A percentile compares a stretch with the other conserved stretches of the same genome.
phyloP scores from a whole-genome alignment of 2,797 vertebrate species.

The Mus minutoides region DNA sequence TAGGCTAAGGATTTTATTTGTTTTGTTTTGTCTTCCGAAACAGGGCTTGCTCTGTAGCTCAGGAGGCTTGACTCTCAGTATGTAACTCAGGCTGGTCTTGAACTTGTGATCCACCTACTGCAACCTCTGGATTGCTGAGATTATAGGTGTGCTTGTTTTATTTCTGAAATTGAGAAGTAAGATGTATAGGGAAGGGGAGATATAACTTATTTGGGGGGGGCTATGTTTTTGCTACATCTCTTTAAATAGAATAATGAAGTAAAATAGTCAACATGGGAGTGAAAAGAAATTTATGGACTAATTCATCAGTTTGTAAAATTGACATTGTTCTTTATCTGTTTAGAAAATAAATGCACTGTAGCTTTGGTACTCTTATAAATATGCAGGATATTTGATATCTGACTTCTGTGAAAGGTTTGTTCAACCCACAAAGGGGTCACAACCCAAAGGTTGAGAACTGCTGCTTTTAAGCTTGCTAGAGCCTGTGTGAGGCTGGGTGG shows the following conservation, averaged over 20 bases:
- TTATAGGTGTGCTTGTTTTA: neutral
- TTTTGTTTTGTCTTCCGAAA: neutral
- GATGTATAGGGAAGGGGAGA: neutral
- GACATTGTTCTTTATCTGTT: slow-evolving; percentile 29
- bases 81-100: neutral
- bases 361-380: neutral
- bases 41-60: neutral
- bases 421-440: neutral
- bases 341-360: slow-evolving; percentile 39
- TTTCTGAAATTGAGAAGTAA: slow-evolving; percentile 60
- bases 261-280: neutral
- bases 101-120: neutral
- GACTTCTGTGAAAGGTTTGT: neutral
- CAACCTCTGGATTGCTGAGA: neutral
- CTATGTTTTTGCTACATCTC: slow-evolving; percentile 41
- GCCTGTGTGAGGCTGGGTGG: neutral
- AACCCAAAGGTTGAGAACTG: neutral
- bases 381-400: neutral
- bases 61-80: neutral
- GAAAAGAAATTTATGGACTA: slow-evolving; percentile 29
- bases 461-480: slow-evolving; percentile 74
- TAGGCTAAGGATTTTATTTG: neutral
- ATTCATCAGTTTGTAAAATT: slow-evolving; percentile 50
- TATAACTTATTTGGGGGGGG: neutral
- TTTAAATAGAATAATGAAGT: slow-evolving; percentile 52